Percentiles rank a stretch among this genome's conserved stretches.
phyloP scores from a whole-genome alignment of 2,888 invertebrate genomes.

The Scelioninae gen. 1 region DNA sequence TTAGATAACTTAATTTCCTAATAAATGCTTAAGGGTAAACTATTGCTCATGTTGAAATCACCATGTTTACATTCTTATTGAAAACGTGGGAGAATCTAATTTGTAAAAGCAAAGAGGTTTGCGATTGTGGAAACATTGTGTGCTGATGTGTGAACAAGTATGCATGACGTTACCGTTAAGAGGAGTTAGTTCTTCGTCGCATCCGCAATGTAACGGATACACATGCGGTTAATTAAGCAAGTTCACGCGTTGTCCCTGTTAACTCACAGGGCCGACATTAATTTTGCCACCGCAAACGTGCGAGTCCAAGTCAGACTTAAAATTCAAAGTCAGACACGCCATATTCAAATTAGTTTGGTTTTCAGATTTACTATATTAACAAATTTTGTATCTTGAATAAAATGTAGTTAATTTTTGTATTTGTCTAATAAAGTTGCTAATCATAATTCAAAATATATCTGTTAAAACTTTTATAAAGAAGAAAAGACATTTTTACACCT shows the following conservation, averaged over 20 bases:
- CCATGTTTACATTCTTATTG: too few relatives aligned
- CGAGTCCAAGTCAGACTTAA: neutral
- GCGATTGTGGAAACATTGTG: conserved; percentile 21
- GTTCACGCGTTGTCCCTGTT: conserved; percentile 36
- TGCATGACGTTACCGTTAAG: conserved; percentile 54
- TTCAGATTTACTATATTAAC: too few relatives aligned
- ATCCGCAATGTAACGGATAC: conserved; percentile 53
- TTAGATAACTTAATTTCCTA: too few relatives aligned
- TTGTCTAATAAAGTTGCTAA: too few relatives aligned
- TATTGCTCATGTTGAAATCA: too few relatives aligned
- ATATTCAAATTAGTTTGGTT: too few relatives aligned
- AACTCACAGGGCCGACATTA: conserved; percentile 20
- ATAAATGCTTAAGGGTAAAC: too few relatives aligned
- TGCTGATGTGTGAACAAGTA: conserved; percentile 11
- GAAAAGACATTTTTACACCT: too few relatives aligned
- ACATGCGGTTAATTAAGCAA: conserved; percentile 53
- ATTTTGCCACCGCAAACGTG: conserved; percentile 13
- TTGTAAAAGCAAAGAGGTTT: conserved; percentile 11
- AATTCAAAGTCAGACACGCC: neutral
- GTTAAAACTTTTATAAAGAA: too few relatives aligned
- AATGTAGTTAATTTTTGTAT: too few relatives aligned
- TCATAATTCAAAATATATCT: too few relatives aligned
- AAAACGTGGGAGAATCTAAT: conserved; percentile 15
- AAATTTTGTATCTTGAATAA: too few relatives aligned
- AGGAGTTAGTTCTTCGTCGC: conserved; percentile 30